phyloP scores from a whole-genome alignment of 2,888 invertebrate species.

The Troilus luridus region DNA sequence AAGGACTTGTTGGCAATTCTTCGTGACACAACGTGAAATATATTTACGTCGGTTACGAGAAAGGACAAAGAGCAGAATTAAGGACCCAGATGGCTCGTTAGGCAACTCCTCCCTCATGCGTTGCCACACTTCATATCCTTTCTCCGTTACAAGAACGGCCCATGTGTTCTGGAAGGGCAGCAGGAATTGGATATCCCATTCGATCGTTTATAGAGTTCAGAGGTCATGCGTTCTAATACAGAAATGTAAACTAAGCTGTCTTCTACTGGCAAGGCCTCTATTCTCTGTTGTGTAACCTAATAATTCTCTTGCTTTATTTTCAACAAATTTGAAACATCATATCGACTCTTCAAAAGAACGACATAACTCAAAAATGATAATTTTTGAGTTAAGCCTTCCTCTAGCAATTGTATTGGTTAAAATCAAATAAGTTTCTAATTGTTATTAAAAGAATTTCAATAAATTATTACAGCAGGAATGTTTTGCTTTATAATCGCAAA shows the following conservation, averaged over 20 bases:
- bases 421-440: too few species aligned
- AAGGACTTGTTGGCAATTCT: neutral
- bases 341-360: too few species aligned
- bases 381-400: too few species aligned
- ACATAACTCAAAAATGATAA: too few species aligned
- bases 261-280: neutral
- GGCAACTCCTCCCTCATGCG: neutral
- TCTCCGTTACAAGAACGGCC: neutral
- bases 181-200: neutral
- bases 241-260: neutral
- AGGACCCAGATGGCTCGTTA: neutral
- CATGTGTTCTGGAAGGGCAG: neutral
- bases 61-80: neutral
- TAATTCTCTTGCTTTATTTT: too few species aligned
- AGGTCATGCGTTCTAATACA: neutral
- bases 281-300: neutral
- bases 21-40: neutral
- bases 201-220: neutral
- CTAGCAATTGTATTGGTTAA: too few species aligned
- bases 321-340: neutral
- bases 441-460: too few species aligned
- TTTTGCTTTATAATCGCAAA: too few species aligned
- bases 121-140: neutral
- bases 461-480: too few species aligned
- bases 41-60: neutral